Conservation (phyloP, 2,797 vertebrate species). For the Knipowitschia caucasica region DNA sequence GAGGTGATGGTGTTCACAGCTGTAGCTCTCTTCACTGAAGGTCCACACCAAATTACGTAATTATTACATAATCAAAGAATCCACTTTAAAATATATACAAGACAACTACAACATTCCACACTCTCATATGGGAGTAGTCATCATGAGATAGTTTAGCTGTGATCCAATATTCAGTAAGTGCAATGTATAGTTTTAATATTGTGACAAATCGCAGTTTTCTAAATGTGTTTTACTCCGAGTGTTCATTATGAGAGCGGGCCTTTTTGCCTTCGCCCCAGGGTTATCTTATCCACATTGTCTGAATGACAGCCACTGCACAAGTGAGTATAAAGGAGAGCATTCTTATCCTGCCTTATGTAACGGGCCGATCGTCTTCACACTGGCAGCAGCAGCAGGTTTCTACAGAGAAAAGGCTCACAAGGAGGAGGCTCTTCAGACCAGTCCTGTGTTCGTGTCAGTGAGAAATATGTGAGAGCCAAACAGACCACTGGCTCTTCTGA, state of each 20-base stretch:
- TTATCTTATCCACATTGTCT: conserved; percentile 10
- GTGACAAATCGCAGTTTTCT: not conserved
- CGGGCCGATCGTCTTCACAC: conserved; percentile 24
- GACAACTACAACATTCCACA: too few species aligned
- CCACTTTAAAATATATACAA: too few species aligned
- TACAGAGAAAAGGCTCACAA: conserved; percentile 1
- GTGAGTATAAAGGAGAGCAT: conserved; percentile 21
- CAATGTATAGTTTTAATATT: too few species aligned
- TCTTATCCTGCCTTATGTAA: conserved; percentile 30
- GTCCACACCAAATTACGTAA: too few species aligned
- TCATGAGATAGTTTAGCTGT: too few species aligned
- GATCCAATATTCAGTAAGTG: too few species aligned
- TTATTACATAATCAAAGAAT: too few species aligned
- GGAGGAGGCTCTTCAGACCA: not conserved
- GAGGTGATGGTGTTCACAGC: too few species aligned
- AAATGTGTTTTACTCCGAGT: too few species aligned
- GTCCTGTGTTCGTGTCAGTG: conserved; percentile 8
- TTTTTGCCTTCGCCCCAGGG: conserved; percentile 13
- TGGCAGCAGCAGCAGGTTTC: conserved; percentile 8
- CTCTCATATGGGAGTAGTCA: too few species aligned
- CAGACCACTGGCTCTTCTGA: not conserved
- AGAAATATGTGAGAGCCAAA: not conserved
- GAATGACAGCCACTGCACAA: conserved; percentile 17
- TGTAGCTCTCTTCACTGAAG: too few species aligned
- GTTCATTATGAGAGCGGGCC: conserved; percentile 1